A percentile compares a stretch with the other conserved stretches of the same genome.
These are phyloP conservation scores for Tauraco erythrolophus DNA, from an alignment of 2,113 vertebrate species.

Conservation along the genomic window DNA sequence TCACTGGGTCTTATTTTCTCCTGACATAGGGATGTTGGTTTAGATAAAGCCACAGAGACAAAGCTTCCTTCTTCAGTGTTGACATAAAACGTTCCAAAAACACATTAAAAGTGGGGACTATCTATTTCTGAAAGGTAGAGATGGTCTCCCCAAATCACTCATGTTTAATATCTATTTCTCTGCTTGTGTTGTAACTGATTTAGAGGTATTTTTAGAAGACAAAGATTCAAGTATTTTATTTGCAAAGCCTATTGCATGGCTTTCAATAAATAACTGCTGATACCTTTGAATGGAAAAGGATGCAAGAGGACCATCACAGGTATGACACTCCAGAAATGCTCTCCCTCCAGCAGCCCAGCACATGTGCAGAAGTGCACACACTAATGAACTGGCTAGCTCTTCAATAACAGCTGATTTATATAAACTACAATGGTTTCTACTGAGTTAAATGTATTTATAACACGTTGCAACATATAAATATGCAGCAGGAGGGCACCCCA, in stretches of 20 bases:
- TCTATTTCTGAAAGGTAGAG: background rate
- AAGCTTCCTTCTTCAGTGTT: background rate
- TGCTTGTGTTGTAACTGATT: background rate
- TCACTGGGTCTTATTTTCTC: background rate
- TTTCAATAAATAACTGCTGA: background rate
- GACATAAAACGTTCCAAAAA: background rate
- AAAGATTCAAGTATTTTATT: background rate
- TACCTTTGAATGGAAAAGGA: background rate
- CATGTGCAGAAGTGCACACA: background rate
- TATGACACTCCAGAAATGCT: background rate
- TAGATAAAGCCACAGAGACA: background rate
- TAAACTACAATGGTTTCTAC: constrained; percentile 56
- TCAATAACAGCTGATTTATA: constrained; percentile 60
- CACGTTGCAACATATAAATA: constrained; percentile 62
- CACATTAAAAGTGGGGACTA: background rate
- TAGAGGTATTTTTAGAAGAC: background rate
- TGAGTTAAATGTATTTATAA: constrained; percentile 67
- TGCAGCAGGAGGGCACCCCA: constrained; percentile 60
- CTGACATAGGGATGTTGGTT: background rate
- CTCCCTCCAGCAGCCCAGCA: background rate
- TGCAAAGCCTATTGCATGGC: background rate
- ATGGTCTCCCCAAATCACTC: background rate
- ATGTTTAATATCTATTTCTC: background rate
- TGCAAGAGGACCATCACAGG: background rate
- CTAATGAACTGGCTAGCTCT: constrained; percentile 29